A percentile compares a stretch with the other conserved stretches of the same genome.
Evolutionary conservation across 64 coral and sea anemone species (phyloP).

Genomic region (Exaiptasia diaphana): DNA sequence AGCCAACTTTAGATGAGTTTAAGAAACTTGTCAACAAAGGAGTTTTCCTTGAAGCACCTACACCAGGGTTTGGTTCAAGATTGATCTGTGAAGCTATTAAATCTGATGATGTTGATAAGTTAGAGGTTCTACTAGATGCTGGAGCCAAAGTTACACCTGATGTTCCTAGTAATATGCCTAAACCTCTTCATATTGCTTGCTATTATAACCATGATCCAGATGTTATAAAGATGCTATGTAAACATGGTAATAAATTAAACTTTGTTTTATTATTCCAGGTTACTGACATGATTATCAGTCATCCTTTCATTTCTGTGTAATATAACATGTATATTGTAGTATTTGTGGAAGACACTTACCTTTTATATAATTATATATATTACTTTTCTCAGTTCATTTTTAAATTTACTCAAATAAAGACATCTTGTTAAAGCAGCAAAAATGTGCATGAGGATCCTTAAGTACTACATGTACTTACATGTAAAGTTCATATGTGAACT

Average conservation of each 20-base stretch:
- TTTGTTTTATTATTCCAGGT: no score
- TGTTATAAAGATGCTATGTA: conserved; percentile 73
- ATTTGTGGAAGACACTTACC: no score
- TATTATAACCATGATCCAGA: conserved; percentile 66
- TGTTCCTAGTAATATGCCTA: conserved; percentile 19
- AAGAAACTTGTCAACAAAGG: conserved; percentile 54
- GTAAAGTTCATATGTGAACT: no score
- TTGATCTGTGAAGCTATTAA: conserved; percentile 58
- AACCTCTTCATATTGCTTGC: conserved; percentile 84
- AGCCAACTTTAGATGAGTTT: conserved; percentile 16
- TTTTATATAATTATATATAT: no score
- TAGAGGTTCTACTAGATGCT: conserved; percentile 54
- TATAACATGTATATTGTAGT: not conserved
- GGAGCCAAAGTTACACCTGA: conserved; percentile 56
- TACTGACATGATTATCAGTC: no score
- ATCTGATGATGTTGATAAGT: conserved; percentile 28
- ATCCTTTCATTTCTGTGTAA: not conserved
- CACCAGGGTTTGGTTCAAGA: conserved; percentile 17
- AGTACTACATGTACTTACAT: no score
- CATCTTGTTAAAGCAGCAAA: no score
- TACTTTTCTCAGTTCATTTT: no score
- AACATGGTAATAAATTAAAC: conserved; percentile 64
- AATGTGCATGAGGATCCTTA: no score
- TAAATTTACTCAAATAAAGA: no score
- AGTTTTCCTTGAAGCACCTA: conserved; percentile 48